phyloP scores from a whole-genome alignment of 2,888 invertebrate species.

The Melanostoma scalare region DNA sequence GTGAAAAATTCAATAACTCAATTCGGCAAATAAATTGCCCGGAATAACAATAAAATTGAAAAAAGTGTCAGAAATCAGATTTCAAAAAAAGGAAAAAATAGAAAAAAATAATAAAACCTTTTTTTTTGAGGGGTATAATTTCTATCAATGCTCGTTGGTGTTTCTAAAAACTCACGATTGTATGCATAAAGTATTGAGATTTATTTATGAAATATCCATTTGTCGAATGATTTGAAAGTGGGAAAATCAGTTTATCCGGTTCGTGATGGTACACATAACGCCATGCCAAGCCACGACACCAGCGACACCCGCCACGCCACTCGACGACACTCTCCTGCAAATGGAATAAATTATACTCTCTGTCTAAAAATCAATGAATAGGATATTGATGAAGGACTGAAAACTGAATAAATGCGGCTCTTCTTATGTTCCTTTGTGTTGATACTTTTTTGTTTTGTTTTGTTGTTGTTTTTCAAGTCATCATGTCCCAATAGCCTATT shows the following conservation, averaged over 20 bases:
- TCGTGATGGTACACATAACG: slow-evolving; percentile 9
- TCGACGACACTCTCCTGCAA: slow-evolving; percentile 12
- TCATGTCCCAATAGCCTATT: background rate
- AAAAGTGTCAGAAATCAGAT: slow-evolving; percentile 34
- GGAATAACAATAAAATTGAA: slow-evolving; percentile 63
- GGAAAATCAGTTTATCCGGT: slow-evolving; percentile 43
- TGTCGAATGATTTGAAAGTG: slow-evolving; percentile 59
- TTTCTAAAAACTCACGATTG: slow-evolving; percentile 31
- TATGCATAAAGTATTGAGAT: slow-evolving; percentile 51
- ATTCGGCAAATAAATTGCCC: slow-evolving; percentile 64
- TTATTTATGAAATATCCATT: slow-evolving; percentile 68
- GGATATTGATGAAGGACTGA: slow-evolving; percentile 64
- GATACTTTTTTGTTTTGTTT: background rate
- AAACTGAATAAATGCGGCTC: slow-evolving; percentile 43
- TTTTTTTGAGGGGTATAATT: background rate
- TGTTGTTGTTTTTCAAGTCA: background rate
- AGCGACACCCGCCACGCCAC: background rate
- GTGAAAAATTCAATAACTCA: slow-evolving; percentile 69
- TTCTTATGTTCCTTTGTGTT: slow-evolving; percentile 13
- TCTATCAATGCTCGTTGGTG: background rate
- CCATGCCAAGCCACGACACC: background rate
- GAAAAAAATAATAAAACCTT: background rate
- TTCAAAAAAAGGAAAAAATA: slow-evolving; percentile 1
- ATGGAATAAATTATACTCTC: slow-evolving; percentile 57
- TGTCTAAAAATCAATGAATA: slow-evolving; percentile 59